Evolutionary conservation across 2,113 vertebrate species (phyloP).

Genomic region (Takifugu bimaculatus): DNA sequence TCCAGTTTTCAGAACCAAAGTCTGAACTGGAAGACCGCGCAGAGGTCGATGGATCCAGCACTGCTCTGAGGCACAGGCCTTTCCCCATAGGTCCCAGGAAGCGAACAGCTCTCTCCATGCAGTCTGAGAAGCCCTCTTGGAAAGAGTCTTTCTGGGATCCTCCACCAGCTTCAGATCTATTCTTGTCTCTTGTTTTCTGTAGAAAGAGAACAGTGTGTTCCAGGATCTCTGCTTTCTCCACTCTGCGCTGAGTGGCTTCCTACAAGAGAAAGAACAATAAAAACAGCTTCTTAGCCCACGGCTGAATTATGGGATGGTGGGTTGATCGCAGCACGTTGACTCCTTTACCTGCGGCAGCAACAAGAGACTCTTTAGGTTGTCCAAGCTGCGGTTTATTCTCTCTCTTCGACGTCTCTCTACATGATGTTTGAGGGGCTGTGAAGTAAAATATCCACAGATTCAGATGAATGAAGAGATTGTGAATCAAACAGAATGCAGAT

Average conservation of each 20-base stretch:
- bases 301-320: fast-evolving
- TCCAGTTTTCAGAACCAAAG: background rate
- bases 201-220: slow-evolving; percentile 76
- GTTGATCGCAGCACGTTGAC: background rate
- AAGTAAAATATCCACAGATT: background rate
- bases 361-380: slow-evolving; percentile 73
- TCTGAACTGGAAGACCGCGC: slow-evolving; percentile 7
- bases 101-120: slow-evolving; percentile 55
- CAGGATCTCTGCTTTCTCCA: slow-evolving; percentile 85
- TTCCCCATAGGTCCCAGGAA: slow-evolving; percentile 60
- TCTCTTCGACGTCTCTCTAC: slow-evolving; percentile 81
- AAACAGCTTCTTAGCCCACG: too few species aligned
- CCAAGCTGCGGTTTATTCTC: slow-evolving; percentile 82
- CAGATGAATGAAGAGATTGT: background rate
- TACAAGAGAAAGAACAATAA: slow-evolving; percentile 8
- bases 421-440: slow-evolving; percentile 79
- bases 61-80: slow-evolving; percentile 30
- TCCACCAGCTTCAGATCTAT: background rate
- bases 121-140: slow-evolving; percentile 65
- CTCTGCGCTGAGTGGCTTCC: slow-evolving; percentile 65
- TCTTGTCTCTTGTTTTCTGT: slow-evolving; percentile 21
- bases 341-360: slow-evolving; percentile 73
- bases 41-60: slow-evolving; percentile 16
- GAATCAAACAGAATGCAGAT: background rate
- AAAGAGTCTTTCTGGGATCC: slow-evolving; percentile 34